Base-by-base conservation (phyloP, 2,797 vertebrate species). In the Sebastes paucispinis region DNA sequence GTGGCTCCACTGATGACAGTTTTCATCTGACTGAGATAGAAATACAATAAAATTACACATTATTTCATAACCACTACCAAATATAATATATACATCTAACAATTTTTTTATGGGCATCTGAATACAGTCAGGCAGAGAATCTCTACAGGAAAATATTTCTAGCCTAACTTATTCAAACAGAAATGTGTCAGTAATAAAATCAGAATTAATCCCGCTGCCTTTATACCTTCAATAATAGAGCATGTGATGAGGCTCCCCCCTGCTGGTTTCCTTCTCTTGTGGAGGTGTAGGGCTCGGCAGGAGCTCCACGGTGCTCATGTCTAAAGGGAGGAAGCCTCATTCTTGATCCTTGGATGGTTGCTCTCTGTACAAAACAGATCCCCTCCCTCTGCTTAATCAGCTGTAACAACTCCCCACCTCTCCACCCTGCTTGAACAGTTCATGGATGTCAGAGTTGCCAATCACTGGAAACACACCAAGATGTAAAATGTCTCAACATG, bases 231-330 rank as follows among this genome's bases (percentile, higher is more conserved):
- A 47, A 60, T 57, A 64, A 79, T 65, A 73, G 64, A 77, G 70
- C 81, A 58, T 69, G 75, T 86, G 84, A 85, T 63, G 76, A 78
- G 75, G 64, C 74, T 50, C 77, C 82, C 82, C 71, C 87, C 73
- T 79, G 86, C 88, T 83, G 85, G 18, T 60, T 70, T 50, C 73
- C 54, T 65, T 55, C 63, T 77, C 62, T 47, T 29, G 68, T 67
- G 69, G 81, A 86, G 87, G 82, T 68, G 84, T 84, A 83, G 73
- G 34, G 13, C 88, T 76, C 82, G 4, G 65, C 78, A 75, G 88
- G 88, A 79, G 84, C 52, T 70, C 63, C 20, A 1, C 6, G 0
- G 16, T 36, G 64, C 32, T 81, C 22, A 57, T 10, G 24, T 79
- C 73, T 76, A 18, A 63, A 5, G 25, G 74, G 65, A 86, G 73